Conservation (phyloP, 2,888 invertebrate species). For the Drosophila mimetica region DNA sequence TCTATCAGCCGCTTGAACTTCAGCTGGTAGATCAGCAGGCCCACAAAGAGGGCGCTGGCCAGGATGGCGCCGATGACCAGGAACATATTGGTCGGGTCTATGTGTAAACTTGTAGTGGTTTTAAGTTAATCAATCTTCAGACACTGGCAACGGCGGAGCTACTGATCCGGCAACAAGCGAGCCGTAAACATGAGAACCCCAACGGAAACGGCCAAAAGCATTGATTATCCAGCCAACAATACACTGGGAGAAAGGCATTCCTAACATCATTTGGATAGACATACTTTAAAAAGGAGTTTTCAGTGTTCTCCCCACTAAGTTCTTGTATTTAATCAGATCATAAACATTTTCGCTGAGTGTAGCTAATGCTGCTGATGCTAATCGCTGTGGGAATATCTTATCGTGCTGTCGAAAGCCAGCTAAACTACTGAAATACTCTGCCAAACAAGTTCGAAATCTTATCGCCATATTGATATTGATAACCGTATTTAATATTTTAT, state of each 20-base stretch:
- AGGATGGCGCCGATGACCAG: slow-evolving; percentile 55
- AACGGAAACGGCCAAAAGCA: not conserved
- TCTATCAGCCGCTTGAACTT: slow-evolving; percentile 76
- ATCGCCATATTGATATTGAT: slow-evolving; percentile 7
- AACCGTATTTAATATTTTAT: slow-evolving; percentile 30
- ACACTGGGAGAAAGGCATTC: not conserved
- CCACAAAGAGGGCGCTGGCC: slow-evolving; percentile 49
- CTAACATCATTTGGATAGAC: not conserved
- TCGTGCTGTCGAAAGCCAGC: slow-evolving; percentile 1
- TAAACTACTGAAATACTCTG: not conserved
- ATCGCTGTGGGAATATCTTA: slow-evolving; percentile 20
- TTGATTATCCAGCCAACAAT: slow-evolving; percentile 7
- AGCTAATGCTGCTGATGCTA: not conserved
- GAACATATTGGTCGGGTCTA: slow-evolving; percentile 53
- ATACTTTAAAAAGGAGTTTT: not conserved
- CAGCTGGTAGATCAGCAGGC: slow-evolving; percentile 59
- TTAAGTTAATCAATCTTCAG: not conserved
- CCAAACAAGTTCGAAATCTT: slow-evolving; percentile 3
- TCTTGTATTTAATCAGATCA: too few species aligned
- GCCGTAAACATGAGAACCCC: slow-evolving; percentile 4
- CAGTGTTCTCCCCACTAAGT: too few species aligned
- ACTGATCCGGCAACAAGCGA: slow-evolving; percentile 5
- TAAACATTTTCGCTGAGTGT: not conserved
- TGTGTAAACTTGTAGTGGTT: not conserved
- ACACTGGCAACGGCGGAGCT: not conserved